phyloP scores from a whole-genome alignment of 2,797 vertebrate species.

The Scarus forsteni region DNA sequence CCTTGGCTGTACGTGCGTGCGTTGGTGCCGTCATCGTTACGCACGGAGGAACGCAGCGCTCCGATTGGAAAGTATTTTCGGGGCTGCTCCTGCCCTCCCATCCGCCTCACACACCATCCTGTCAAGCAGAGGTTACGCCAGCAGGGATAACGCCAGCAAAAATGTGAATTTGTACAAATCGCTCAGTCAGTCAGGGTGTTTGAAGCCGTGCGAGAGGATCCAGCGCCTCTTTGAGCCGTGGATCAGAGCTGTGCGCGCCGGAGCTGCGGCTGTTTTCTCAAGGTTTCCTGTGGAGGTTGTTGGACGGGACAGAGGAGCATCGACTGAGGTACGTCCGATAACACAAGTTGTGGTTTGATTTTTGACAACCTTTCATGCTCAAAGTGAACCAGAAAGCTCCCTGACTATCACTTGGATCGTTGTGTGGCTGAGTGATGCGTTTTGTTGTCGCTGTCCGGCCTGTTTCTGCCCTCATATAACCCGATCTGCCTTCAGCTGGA shows the following conservation, averaged over 20 bases:
- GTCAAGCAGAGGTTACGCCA: constrained; percentile 60
- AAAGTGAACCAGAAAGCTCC: accelerated
- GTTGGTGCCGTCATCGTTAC: constrained; percentile 72
- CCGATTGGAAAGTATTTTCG: constrained; percentile 63
- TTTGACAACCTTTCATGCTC: background rate
- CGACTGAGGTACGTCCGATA: constrained; percentile 71
- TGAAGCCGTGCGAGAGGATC: background rate
- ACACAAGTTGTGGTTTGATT: constrained; percentile 62
- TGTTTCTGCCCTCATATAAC: constrained; percentile 28
- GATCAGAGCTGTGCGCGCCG: constrained; percentile 10
- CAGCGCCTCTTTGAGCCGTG: background rate
- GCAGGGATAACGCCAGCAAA: constrained; percentile 25
- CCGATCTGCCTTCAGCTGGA: background rate
- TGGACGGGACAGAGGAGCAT: constrained; percentile 77
- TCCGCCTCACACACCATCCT: constrained; percentile 59
- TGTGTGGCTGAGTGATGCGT: background rate
- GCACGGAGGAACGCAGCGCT: constrained; percentile 56
- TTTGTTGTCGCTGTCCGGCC: background rate
- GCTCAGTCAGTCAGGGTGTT: background rate
- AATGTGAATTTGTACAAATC: constrained; percentile 44
- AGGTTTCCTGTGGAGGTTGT: constrained; percentile 50
- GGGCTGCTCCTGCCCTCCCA: constrained; percentile 45
- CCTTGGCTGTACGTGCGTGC: constrained; percentile 21
- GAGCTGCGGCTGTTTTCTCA: constrained; percentile 17
- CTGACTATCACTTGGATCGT: accelerated